Evolutionary conservation across 2,888 invertebrate genomes (phyloP).

Genomic region (Hoplodrina ambigua): DNA sequence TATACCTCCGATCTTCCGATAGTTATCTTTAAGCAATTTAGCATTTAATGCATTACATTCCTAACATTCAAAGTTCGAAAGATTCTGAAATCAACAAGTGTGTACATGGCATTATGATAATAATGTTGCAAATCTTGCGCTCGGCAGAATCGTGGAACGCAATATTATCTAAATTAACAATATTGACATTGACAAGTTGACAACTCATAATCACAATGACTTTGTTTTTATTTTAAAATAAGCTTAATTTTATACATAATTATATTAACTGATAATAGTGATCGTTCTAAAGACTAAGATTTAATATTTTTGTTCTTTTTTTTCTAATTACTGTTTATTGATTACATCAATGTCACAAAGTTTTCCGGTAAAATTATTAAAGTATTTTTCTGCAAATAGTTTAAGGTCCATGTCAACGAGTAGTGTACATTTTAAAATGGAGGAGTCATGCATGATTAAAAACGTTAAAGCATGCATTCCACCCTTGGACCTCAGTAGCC

Average conservation of each 20-base stretch:
- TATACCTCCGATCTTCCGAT: too few species aligned
- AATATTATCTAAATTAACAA: not conserved
- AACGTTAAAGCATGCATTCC: slow-evolving; percentile 89
- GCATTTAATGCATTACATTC: not conserved
- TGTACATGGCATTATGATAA: not conserved
- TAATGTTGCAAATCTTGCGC: slow-evolving; percentile 6
- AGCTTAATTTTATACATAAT: too few species aligned
- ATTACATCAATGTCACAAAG: slow-evolving; percentile 29
- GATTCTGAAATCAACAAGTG: slow-evolving; percentile 2
- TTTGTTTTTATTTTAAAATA: too few species aligned
- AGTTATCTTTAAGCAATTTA: too few species aligned
- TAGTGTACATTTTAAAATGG: slow-evolving; percentile 62
- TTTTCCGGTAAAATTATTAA: slow-evolving; percentile 30
- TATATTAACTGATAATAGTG: not conserved
- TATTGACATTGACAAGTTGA: not conserved
- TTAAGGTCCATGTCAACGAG: slow-evolving; percentile 16
- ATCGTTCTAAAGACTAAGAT: not conserved
- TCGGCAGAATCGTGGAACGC: not conserved
- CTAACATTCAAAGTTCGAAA: not conserved
- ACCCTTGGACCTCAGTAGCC: slow-evolving; percentile 90
- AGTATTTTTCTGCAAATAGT: slow-evolving; percentile 21
- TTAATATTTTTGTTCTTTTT: not conserved
- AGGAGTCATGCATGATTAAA: slow-evolving; percentile 68
- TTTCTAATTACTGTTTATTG: not conserved
- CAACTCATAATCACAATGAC: not conserved